Base-by-base conservation (phyloP, 2,888 invertebrate species). In the Agrotis puta region DNA sequence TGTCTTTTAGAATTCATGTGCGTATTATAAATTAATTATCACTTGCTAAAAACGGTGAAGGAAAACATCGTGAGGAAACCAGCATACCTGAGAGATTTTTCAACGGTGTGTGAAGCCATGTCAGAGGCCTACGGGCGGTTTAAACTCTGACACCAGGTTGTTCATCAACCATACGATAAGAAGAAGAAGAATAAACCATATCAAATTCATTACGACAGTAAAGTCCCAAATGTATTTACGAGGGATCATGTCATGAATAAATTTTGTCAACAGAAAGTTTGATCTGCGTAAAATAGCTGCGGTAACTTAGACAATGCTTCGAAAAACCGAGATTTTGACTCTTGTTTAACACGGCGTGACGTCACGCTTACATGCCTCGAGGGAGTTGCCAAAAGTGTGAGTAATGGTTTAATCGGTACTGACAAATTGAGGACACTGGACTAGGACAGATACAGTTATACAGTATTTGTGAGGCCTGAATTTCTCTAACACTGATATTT, bases 151-250 rank as follows among this genome's bases (percentile, higher is more conserved):
- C n/a, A n/a, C n/a, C n/a, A n/a, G n/a, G n/a, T n/a, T n/a, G n/a
- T n/a, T n/a, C n/a, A n/a, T n/a, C n/a, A n/a, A n/a, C n/a, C n/a
- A n/a, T n/a, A n/a, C n/a, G n/a, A n/a, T n/a, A n/a, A n/a, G n/a
- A n/a, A n/a, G n/a, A n/a, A n/a, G n/a, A n/a, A n/a, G n/a, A n/a
- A 93, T 94, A 93, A 93, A 90, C 93, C 92, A 92, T 95, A 94
- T 95, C 94, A 94, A 95, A 95, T 95, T 95, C 94, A 95, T 95
- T 95, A 95, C 92, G 91, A 95, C 94, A 94, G 93, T 95, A 95
- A 95, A 95, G 91, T 93, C 94, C 94, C 94, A 92, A 94, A 95
- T 95, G 94, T 95, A 95, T 95, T 95, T 94, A 95, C 94, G 93
- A 93, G 94, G 94, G 95, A 94, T 94, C 95, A 93, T 88, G 94